Evolutionary conservation across 2,113 vertebrate species (phyloP), one percentile per base, ranked within the genome.

Genomic region (Mugil cephalus): DNA sequence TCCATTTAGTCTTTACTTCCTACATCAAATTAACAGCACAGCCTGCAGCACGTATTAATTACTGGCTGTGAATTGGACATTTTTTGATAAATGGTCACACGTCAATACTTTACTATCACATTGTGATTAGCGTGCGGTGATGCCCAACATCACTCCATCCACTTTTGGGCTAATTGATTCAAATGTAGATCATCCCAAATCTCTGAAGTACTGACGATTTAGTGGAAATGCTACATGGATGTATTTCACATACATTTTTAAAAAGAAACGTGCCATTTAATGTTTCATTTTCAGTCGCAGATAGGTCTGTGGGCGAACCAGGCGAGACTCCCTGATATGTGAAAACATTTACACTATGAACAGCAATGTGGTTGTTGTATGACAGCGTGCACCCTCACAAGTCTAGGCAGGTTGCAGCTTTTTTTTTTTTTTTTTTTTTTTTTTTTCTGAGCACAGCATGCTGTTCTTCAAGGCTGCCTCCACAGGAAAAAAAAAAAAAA

Each of bases 351-450:
- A 9, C 11, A 51, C 50, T 17, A 38, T 58, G 48, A 75, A 60
- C 73, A 74, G 50, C 17, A 61, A 35, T 66, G 63, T 80, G 40
- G 62, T 9, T 69, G 55, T 42, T 11, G 52, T 13, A 18, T 45
- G 55, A 64, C 51, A 64, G 19, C 30, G 3, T 64, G 74, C 11
- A 35, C 35, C 18, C 58, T 74, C 8, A 69, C 82, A 79, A 75
- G 89, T 88, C 81, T 72, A 64, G 77, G 74, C 88, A 75, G 84
- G 86, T 83, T 74, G 47, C 54, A 55, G 35, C 34, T 2, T 58
- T 38, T 63, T 62, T 56, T 43, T 61, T 60, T 51, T 52, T 11
- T 45, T 46, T 47, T 13, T 36, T n/a, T n/a, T n/a, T 15, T 36
- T 54, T 38, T 48, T 18, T 35, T 62, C 40, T 45, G 34, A 62